Percentiles rank a stretch among this genome's conserved stretches.
phyloP scores from a whole-genome alignment of 2,113 vertebrate genomes.

The Osmerus mordax region DNA sequence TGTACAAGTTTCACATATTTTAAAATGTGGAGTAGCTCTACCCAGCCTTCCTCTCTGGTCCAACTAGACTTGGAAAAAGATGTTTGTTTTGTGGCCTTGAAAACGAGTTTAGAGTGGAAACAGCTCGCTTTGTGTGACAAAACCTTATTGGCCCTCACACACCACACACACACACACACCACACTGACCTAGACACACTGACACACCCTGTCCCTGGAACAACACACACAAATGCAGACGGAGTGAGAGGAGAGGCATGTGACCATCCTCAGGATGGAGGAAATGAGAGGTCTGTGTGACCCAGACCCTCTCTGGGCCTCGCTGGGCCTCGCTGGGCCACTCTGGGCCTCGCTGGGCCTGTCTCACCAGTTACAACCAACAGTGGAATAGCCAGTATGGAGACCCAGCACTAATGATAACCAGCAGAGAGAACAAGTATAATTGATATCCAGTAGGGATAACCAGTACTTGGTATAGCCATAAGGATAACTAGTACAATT shows the following conservation, averaged over 20 bases:
- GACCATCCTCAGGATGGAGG: constrained; percentile 62
- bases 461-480: not conserved
- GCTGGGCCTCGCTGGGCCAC: constrained; percentile 31
- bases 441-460: no score
- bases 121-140: no score
- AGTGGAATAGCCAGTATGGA: no score
- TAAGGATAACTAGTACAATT: not conserved
- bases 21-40: no score
- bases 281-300: constrained; percentile 52
- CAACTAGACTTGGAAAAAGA: no score
- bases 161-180: not conserved
- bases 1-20: no score
- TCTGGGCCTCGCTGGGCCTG: not conserved
- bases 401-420: not conserved
- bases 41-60: no score
- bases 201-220: not conserved
- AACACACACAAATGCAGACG: constrained; percentile 11
- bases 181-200: constrained; percentile 7
- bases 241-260: constrained; percentile 25
- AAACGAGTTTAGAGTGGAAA: no score
- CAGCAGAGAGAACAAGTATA: no score
- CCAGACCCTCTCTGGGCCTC: constrained; percentile 34
- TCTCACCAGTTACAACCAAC: constrained; percentile 6
- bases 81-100: no score
- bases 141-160: not conserved